Base-by-base conservation (phyloP, 92 coral and sea anemone genomes). In the Plumapathes pennacea region DNA sequence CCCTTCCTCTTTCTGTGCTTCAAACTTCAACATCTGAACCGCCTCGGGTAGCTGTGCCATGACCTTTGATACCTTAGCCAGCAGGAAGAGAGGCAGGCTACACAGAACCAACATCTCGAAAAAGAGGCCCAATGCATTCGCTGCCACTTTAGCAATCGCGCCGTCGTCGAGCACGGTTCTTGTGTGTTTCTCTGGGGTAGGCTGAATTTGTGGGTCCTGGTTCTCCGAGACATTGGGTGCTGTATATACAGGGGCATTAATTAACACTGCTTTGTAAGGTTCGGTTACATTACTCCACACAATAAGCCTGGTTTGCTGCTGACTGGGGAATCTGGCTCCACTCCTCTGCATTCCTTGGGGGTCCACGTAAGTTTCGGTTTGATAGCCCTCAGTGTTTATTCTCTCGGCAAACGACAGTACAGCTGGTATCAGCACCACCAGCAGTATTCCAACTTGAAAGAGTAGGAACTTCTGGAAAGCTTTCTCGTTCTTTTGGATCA, bases 31-130 rank as follows among this genome's bases (percentile, higher is more conserved):
- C 50, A 60, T 50, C 37, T 44, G 50, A 1, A 84, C 57, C 22
- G 77, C 75, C n/a, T 72, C 67, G 1, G 68, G 76, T 0, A 84
- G 71, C 28, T 39, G 32, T 15, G 20, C 67, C 49, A 84, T 36
- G 6, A 55, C 59, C 21, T 86, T 70, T 64, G 81, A 57, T 32
- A 76, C 33, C 59, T 76, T 81, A 4, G 88, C 89, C 49, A 86
- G 21, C 31, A 76, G 53, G 7, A 76, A 49, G 25, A 86, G 30
- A 0, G 95, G 95, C 5, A 78, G 75, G 74, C 80, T 76, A 78
- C 76, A 86, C 40, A 86, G 36, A 18, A 85, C 77, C 14, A 64
- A n/a, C 46, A 82, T 50, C 56, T 81, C 82, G 31, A 78, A 62
- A 30, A 74, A 22, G 46, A 59, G 81, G 10, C 31, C 60, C 21